Evolutionary conservation across 2,888 invertebrate genomes (phyloP).

Genomic region (Eupithecia subfuscata): DNA sequence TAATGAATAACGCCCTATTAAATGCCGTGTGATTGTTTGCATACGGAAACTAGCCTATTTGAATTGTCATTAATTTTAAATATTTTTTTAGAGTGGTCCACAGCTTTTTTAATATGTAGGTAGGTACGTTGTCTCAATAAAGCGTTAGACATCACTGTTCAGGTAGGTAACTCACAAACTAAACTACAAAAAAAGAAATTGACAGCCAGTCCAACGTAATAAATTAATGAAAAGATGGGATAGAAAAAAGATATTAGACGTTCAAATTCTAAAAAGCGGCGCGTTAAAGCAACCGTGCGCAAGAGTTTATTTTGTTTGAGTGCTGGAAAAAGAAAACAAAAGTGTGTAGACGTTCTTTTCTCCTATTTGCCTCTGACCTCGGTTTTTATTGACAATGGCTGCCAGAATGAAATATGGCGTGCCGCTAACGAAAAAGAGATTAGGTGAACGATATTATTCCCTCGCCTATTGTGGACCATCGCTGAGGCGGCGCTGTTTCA

Average conservation of each 20-base stretch:
- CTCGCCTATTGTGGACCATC: conserved; percentile 60
- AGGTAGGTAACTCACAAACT: conserved; percentile 66
- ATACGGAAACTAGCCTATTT: neutral
- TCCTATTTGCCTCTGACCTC: conserved; percentile 82
- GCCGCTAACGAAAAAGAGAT: conserved; percentile 80
- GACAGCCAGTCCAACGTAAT: conserved; percentile 76
- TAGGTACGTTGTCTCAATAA: conserved; percentile 50
- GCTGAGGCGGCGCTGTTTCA: conserved; percentile 65
- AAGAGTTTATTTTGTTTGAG: conserved; percentile 79
- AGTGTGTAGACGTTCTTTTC: conserved; percentile 69
- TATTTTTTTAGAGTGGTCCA: neutral
- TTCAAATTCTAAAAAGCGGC: conserved; percentile 79
- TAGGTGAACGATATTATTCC: conserved; percentile 77
- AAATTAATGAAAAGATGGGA: conserved; percentile 82
- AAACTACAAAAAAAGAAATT: conserved; percentile 65
- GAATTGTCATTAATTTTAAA: neutral
- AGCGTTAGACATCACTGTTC: conserved; percentile 63
- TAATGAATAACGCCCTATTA: neutral
- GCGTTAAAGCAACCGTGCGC: conserved; percentile 74
- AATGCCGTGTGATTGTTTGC: neutral
- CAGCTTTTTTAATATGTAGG: neutral
- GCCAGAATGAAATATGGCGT: conserved; percentile 83
- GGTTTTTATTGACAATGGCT: conserved; percentile 82
- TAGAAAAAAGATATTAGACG: conserved; percentile 72
- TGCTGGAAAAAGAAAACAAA: conserved; percentile 79